phyloP scores from a whole-genome alignment of 2,888 invertebrate genomes.

The Selenia dentaria region DNA sequence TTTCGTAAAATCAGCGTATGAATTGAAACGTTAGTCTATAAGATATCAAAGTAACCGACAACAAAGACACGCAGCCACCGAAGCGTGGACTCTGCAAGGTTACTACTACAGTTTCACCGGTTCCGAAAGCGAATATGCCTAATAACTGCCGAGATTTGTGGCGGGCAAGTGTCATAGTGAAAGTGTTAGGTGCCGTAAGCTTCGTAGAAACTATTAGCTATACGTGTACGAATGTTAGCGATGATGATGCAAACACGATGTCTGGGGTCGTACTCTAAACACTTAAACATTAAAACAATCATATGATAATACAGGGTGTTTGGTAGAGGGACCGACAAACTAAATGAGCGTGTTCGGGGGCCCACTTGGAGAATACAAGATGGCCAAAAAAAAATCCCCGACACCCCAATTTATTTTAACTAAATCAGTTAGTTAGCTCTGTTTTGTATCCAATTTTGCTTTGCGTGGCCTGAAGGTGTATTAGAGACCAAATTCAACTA shows the following conservation, averaged over 20 bases:
- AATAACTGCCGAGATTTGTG: constrained; percentile 42
- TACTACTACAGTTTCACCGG: constrained; percentile 60
- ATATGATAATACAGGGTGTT: too few relatives aligned
- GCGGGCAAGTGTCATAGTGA: constrained; percentile 54
- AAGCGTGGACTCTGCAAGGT: constrained; percentile 61
- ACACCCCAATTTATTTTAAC: too few relatives aligned
- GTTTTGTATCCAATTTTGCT: too few relatives aligned
- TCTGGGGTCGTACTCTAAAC: too few relatives aligned
- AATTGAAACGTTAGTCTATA: constrained; percentile 5
- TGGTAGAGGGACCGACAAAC: too few relatives aligned
- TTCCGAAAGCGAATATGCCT: constrained; percentile 33
- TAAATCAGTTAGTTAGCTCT: too few relatives aligned
- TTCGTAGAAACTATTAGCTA: neutral
- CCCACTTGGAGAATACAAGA: too few relatives aligned
- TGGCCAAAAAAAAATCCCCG: too few relatives aligned
- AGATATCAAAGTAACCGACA: constrained; percentile 39
- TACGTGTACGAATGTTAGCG: neutral
- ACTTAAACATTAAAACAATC: too few relatives aligned
- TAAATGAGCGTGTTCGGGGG: too few relatives aligned
- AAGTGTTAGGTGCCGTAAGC: constrained; percentile 40
- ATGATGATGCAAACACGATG: neutral
- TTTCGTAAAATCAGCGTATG: constrained; percentile 1
- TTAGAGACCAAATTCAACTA: too few relatives aligned
- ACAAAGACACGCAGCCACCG: constrained; percentile 50
- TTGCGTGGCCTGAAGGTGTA: too few relatives aligned